Conservation (phyloP, 2,888 invertebrate species). For the Euclidia mi region DNA sequence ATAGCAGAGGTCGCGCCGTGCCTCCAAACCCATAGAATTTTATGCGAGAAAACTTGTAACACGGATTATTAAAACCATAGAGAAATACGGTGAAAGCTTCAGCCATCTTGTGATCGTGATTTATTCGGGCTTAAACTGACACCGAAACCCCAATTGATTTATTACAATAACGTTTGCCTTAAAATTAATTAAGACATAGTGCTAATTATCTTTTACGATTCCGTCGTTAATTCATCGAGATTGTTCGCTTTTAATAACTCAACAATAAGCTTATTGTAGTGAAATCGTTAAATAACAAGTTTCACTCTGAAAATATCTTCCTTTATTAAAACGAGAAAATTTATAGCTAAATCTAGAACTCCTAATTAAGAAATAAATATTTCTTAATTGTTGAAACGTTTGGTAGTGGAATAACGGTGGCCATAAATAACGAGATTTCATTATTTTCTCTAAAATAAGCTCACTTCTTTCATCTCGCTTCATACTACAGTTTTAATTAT, state of each 20-base stretch:
- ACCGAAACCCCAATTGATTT: constrained; percentile 13
- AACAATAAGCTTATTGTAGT: constrained; percentile 15
- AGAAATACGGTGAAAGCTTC: constrained; percentile 22
- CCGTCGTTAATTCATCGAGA: constrained; percentile 21
- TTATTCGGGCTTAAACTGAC: constrained; percentile 30
- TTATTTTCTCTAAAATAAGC: constrained; percentile 28
- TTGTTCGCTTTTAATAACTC: constrained; percentile 16
- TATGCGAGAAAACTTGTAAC: constrained; percentile 45
- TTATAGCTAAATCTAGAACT: constrained; percentile 20
- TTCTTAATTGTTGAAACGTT: constrained; percentile 41
- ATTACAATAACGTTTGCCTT: constrained; percentile 16
- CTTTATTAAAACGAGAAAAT: constrained; percentile 34
- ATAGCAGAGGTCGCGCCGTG: constrained; percentile 57
- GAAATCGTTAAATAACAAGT: constrained; percentile 20
- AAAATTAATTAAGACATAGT: constrained; percentile 23
- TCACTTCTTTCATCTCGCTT: constrained; percentile 8
- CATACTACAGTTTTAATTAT: constrained; percentile 2
- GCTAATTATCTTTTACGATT: constrained; percentile 37
- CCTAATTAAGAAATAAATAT: constrained; percentile 29
- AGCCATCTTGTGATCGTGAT: constrained; percentile 18
- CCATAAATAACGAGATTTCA: constrained; percentile 53
- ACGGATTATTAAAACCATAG: constrained; percentile 52
- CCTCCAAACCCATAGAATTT: constrained; percentile 55
- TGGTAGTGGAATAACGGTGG: constrained; percentile 43
- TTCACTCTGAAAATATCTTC: constrained; percentile 13